Evolutionary conservation across 2,888 invertebrate species (phyloP).

Genomic region (Seira ritae): DNA sequence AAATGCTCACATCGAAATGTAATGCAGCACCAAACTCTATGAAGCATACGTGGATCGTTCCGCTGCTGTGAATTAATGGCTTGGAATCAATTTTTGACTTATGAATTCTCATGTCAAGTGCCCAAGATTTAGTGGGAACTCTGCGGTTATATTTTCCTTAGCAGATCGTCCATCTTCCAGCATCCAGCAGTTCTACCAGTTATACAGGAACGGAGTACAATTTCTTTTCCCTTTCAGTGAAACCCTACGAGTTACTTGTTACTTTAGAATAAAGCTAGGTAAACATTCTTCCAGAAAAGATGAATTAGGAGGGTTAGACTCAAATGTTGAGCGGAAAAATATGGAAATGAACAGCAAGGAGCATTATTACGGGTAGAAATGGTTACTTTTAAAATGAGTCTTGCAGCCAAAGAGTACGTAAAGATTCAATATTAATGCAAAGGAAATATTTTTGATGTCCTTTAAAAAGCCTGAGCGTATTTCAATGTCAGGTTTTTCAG

Average conservation of each 20-base stretch:
- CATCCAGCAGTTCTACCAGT: too few relatives aligned
- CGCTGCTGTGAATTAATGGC: slow-evolving; percentile 67
- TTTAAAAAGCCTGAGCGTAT: too few relatives aligned
- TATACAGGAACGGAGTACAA: too few relatives aligned
- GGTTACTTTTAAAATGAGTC: slow-evolving; percentile 24
- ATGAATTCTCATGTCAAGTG: slow-evolving; percentile 65
- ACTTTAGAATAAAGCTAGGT: slow-evolving; percentile 14
- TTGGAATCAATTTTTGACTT: slow-evolving; percentile 73
- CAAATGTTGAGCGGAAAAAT: slow-evolving; percentile 32
- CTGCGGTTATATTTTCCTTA: slow-evolving; percentile 50
- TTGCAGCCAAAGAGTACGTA: too few relatives aligned
- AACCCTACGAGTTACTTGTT: slow-evolving; percentile 4
- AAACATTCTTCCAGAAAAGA: slow-evolving; percentile 42
- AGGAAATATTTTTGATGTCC: too few relatives aligned
- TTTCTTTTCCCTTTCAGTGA: too few relatives aligned
- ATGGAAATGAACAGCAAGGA: slow-evolving; percentile 29
- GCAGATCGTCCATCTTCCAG: slow-evolving; percentile 13
- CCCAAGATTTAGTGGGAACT: slow-evolving; percentile 52
- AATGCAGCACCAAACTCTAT: too few relatives aligned
- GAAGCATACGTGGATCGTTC: too few relatives aligned
- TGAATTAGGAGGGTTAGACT: slow-evolving; percentile 39
- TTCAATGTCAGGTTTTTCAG: slow-evolving; percentile 35
- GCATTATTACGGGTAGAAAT: not conserved
- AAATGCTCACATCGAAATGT: too few relatives aligned
- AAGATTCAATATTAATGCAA: too few relatives aligned